Conservation (phyloP, 2,797 vertebrate species). For the Anabacerthia variegaticeps region DNA sequence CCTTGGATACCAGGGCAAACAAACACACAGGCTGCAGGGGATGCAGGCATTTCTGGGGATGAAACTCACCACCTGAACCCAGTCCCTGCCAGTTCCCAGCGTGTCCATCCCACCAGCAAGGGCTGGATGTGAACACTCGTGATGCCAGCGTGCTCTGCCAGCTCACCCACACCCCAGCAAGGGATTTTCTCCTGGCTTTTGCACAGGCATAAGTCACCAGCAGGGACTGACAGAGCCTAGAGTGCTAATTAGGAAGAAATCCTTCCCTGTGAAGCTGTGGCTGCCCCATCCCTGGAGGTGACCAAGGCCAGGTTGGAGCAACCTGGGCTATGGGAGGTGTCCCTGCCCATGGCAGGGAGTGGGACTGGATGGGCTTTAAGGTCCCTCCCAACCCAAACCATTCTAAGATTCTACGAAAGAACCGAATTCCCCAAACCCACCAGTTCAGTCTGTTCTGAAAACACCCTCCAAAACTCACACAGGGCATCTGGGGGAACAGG, state of each 20-base stretch:
- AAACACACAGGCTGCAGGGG: background rate
- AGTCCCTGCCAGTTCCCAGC: accelerated
- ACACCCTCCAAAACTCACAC: background rate
- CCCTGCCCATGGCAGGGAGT: background rate
- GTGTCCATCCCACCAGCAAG: background rate
- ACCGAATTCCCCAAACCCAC: background rate
- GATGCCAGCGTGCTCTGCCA: background rate
- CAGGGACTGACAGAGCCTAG: background rate
- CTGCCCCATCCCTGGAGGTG: background rate
- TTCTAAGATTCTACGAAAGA: accelerated
- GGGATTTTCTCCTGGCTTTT: background rate
- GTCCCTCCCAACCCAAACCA: background rate
- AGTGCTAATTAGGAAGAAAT: background rate
- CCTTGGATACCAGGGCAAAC: background rate
- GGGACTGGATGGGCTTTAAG: background rate
- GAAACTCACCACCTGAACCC: background rate
- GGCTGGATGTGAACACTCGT: background rate
- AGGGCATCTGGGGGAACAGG: background rate
- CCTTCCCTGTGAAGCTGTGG: background rate
- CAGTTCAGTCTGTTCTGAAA: background rate
- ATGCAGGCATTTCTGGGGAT: background rate
- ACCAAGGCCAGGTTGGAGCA: background rate
- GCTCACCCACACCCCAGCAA: background rate
- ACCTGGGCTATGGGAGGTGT: accelerated
- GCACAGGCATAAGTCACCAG: background rate